Conservation (phyloP, 1,140 invertebrate genomes). For the Cotesia typhae region DNA sequence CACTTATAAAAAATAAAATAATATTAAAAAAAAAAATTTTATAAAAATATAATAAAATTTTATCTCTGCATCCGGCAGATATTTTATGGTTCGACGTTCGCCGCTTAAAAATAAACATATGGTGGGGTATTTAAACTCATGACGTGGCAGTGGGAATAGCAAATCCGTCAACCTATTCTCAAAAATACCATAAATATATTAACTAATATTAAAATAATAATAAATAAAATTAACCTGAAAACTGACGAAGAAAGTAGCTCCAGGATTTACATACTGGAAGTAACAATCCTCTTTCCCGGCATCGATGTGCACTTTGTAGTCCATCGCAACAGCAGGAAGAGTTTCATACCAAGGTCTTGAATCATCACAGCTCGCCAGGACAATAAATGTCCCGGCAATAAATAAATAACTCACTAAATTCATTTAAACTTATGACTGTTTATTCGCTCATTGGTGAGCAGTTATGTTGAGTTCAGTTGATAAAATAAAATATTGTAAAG, state of each 20-base stretch:
- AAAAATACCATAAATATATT: no score
- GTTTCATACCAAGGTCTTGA: slow-evolving; percentile 78
- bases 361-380: slow-evolving; percentile 42
- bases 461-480: no score
- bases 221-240: slow-evolving; percentile 78
- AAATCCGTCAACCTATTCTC: no score
- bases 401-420: slow-evolving; percentile 45
- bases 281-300: slow-evolving; percentile 95
- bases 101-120: slow-evolving; percentile 16
- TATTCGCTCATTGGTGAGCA: neutral
- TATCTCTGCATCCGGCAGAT: neutral
- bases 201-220: neutral
- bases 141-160: slow-evolving; percentile 11
- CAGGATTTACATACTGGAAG: slow-evolving; percentile 89
- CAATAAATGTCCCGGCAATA: slow-evolving; percentile 39
- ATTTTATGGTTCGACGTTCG: neutral
- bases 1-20: no score
- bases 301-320: slow-evolving; percentile 93
- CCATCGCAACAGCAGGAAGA: slow-evolving; percentile 89
- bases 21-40: no score
- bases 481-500: no score
- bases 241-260: slow-evolving; percentile 92
- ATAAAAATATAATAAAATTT: neutral
- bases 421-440: slow-evolving; percentile 41
- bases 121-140: slow-evolving; percentile 17